phyloP scores from a whole-genome alignment of 2,113 vertebrate genomes.

The Scolopax mira region DNA sequence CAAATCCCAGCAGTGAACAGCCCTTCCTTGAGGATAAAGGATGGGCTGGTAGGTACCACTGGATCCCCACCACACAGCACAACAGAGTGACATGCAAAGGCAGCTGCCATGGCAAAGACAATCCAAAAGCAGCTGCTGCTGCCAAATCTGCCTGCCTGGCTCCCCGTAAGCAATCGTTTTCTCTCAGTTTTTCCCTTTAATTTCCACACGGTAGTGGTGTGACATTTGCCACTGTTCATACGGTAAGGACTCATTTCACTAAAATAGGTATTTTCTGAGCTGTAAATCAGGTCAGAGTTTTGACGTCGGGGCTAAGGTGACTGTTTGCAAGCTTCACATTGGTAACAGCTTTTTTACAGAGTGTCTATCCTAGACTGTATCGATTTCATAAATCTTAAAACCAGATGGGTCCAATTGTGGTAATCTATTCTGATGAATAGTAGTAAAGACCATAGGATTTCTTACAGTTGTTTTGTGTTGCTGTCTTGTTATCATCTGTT shows the following conservation, averaged over 20 bases:
- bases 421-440: background rate
- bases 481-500: background rate
- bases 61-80: accelerated
- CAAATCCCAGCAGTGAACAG: background rate
- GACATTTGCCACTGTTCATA: background rate
- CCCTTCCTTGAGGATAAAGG: background rate
- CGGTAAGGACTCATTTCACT: background rate
- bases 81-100: background rate
- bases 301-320: background rate
- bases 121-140: background rate
- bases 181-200: background rate
- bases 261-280: background rate
- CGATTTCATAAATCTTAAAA: background rate
- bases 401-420: background rate
- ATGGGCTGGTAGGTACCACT: background rate
- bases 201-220: background rate
- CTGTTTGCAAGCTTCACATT: background rate
- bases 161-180: background rate
- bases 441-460: background rate
- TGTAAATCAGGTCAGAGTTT: conserved; percentile 17
- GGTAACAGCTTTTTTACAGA: background rate
- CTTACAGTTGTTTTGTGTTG: background rate
- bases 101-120: background rate
- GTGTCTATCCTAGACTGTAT: background rate
- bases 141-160: background rate